These are phyloP conservation scores for Eurypyga helias DNA, from an alignment of 2,113 vertebrate species.

Conservation along the genomic window DNA sequence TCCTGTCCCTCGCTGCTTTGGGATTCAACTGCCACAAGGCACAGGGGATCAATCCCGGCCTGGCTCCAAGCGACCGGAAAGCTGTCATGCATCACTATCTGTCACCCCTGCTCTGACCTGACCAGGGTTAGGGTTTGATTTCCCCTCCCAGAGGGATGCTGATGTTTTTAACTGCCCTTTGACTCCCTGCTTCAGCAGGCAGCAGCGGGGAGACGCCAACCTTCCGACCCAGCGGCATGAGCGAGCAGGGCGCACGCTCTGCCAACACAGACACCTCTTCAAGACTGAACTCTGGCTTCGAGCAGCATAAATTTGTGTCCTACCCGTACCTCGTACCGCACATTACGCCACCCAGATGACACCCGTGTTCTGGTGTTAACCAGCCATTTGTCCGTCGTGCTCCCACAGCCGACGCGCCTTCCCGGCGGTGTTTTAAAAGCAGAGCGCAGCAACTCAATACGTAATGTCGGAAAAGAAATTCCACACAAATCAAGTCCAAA, in stretches of 20 bases:
- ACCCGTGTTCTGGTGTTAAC: background rate
- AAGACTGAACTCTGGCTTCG: background rate
- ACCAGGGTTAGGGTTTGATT: fast-evolving
- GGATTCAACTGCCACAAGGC: background rate
- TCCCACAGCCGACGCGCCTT: background rate
- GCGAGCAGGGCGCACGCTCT: background rate
- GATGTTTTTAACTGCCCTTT: background rate
- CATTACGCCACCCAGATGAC: background rate
- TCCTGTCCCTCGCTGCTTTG: background rate
- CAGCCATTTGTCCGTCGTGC: background rate
- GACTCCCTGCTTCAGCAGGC: background rate
- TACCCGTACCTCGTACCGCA: background rate
- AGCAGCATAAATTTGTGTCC: background rate
- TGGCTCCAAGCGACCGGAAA: background rate
- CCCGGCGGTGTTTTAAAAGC: background rate
- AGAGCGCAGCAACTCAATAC: background rate
- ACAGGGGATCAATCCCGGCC: background rate
- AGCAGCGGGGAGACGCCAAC: background rate
- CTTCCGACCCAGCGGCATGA: background rate
- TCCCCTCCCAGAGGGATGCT: background rate
- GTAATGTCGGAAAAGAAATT: background rate
- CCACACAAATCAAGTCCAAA: background rate
- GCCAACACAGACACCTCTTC: background rate
- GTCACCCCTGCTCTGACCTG: no score
- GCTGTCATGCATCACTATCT: no score